Conservation (phyloP, 2,888 invertebrate genomes). For the Oxyscelio sp. region DNA sequence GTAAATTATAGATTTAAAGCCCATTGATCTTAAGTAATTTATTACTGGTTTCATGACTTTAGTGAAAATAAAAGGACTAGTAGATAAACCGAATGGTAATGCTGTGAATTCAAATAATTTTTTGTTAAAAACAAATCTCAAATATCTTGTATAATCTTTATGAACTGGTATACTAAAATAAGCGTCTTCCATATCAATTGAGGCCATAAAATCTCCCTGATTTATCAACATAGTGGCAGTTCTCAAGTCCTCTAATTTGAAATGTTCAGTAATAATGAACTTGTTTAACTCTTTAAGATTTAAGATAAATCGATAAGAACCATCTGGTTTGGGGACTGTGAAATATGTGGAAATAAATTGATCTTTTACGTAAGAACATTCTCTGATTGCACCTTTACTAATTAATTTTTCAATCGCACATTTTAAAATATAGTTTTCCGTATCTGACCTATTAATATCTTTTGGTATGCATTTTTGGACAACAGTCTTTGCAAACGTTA, state of each 20-base stretch:
- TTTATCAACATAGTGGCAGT: slow-evolving; percentile 51
- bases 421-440: slow-evolving; percentile 16
- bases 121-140: slow-evolving; percentile 24
- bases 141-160: slow-evolving; percentile 20
- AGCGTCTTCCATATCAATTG: slow-evolving; percentile 39
- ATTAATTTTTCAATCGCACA: slow-evolving; percentile 13
- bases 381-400: slow-evolving; percentile 17
- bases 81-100: slow-evolving; percentile 32
- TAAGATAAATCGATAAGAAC: too few relatives aligned
- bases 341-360: slow-evolving; percentile 36
- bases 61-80: slow-evolving; percentile 28
- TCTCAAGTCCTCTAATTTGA: slow-evolving; percentile 74
- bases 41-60: slow-evolving; percentile 21
- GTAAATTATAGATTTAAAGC: slow-evolving; percentile 20
- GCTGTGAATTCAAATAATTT: slow-evolving; percentile 32
- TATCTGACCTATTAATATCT: slow-evolving; percentile 21
- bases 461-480: background rate
- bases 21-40: slow-evolving; percentile 1
- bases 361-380: background rate
- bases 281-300: slow-evolving; percentile 60
- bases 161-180: slow-evolving; percentile 39
- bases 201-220: slow-evolving; percentile 12
- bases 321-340: background rate
- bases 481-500: background rate
- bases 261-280: slow-evolving; percentile 56